These are phyloP conservation scores for Ceratoteleas bidentatus DNA, from an alignment of 1,140 invertebrate genomes.

Conservation along the genomic window DNA sequence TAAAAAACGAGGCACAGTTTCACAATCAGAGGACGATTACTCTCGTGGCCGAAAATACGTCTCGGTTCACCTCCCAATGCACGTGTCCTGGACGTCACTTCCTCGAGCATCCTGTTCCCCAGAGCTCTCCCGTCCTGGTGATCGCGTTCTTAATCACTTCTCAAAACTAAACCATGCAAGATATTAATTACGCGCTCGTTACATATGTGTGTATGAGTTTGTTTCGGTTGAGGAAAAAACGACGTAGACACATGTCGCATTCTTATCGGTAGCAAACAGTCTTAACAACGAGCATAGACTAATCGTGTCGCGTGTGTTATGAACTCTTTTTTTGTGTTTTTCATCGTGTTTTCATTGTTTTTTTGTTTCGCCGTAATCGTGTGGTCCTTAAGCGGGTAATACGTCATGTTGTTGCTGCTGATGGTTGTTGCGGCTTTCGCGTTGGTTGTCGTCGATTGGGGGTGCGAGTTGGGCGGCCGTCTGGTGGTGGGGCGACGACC, in stretches of 20 bases:
- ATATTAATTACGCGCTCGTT: slow-evolving; percentile 79
- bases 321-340: slow-evolving; percentile 35
- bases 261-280: slow-evolving; percentile 80
- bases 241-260: slow-evolving; percentile 78
- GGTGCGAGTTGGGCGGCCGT: background rate
- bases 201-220: slow-evolving; percentile 67
- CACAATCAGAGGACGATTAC: slow-evolving; percentile 77
- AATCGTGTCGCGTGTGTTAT: slow-evolving; percentile 75
- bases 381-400: slow-evolving; percentile 78
- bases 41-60: slow-evolving; percentile 74
- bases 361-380: slow-evolving; percentile 74
- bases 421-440: slow-evolving; percentile 73
- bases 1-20: slow-evolving; percentile 81
- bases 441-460: slow-evolving; percentile 52
- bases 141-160: slow-evolving; percentile 42
- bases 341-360: slow-evolving; percentile 21
- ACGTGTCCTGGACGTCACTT: slow-evolving; percentile 71
- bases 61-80: slow-evolving; percentile 79
- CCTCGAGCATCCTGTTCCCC: slow-evolving; percentile 10
- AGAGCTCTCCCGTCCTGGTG: slow-evolving; percentile 10
- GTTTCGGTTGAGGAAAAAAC: slow-evolving; percentile 72
- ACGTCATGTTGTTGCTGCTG: slow-evolving; percentile 79
- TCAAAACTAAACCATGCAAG: slow-evolving; percentile 80
- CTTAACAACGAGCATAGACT: slow-evolving; percentile 81
- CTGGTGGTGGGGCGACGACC: slow-evolving; percentile 1